phyloP scores from a whole-genome alignment of 2,888 invertebrate genomes.

The Aproaerema taeniolella region DNA sequence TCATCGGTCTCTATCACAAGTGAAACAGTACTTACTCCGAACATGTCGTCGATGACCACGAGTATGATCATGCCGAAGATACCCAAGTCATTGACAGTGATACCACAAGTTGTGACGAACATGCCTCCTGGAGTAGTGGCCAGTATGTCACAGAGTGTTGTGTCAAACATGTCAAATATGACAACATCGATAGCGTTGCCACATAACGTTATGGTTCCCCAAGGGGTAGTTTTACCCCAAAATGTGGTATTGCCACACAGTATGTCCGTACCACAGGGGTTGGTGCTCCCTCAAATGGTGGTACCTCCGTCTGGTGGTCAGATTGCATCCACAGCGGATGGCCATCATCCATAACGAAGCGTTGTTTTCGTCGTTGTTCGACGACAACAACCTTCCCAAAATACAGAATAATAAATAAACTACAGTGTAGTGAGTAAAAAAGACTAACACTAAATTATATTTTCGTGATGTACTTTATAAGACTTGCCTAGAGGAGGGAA shows the following conservation, averaged over 20 bases:
- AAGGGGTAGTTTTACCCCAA: constrained; percentile 14
- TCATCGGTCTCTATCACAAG: constrained; percentile 52
- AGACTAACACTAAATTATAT: constrained; percentile 19
- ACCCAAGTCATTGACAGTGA: constrained; percentile 88
- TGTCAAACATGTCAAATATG: background rate
- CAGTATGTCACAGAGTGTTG: constrained; percentile 13
- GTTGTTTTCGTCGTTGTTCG: constrained; percentile 49
- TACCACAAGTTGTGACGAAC: constrained; percentile 79
- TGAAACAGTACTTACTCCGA: constrained; percentile 40
- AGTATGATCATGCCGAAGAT: constrained; percentile 83
- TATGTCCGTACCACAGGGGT: constrained; percentile 21
- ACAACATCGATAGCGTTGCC: background rate
- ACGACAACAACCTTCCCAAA: constrained; percentile 33
- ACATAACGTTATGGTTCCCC: background rate
- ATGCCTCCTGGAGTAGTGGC: constrained; percentile 79
- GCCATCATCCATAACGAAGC: constrained; percentile 60
- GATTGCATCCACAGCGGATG: constrained; percentile 22
- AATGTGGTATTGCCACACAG: constrained; percentile 22
- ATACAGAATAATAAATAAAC: constrained; percentile 10
- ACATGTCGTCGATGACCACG: constrained; percentile 38
- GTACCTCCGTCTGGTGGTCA: constrained; percentile 20
- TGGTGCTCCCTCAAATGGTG: background rate
- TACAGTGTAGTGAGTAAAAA: constrained; percentile 12
- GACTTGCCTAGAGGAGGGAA: constrained; percentile 20
- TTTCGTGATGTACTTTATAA: constrained; percentile 28